A percentile compares a stretch with the other conserved stretches of the same genome.
These are phyloP conservation scores for Alosa alosa DNA, from an alignment of 2,113 vertebrate genomes.

Conservation along the genomic window DNA sequence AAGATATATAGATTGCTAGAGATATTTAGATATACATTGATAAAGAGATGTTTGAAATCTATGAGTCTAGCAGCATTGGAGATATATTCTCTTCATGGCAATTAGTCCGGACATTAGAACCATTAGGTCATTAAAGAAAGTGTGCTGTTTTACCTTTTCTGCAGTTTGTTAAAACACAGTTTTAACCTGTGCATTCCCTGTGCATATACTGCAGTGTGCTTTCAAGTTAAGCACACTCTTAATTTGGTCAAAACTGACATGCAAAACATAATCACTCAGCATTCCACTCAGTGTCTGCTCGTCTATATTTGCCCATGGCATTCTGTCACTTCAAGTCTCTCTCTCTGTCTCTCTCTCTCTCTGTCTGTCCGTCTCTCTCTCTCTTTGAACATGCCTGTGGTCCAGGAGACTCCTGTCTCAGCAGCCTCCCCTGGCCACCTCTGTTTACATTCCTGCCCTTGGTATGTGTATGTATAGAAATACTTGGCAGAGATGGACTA, in stretches of 20 bases:
- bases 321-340: neutral
- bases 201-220: neutral
- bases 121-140: neutral
- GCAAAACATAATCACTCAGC: neutral
- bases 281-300: neutral
- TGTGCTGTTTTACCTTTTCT: neutral
- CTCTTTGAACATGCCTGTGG: constrained; percentile 42
- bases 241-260: neutral
- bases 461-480: constrained; percentile 49
- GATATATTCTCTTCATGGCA: too few relatives aligned
- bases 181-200: neutral
- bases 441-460: constrained; percentile 57
- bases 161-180: neutral
- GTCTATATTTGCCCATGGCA: neutral
- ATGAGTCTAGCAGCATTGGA: too few relatives aligned
- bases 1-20: too few relatives aligned
- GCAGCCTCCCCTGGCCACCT: constrained; percentile 55
- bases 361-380: too few relatives aligned
- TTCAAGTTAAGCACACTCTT: neutral
- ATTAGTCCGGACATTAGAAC: neutral
- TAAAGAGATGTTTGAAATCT: too few relatives aligned
- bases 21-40: too few relatives aligned
- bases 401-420: constrained; percentile 50
- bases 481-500: constrained; percentile 42
- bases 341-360: too few relatives aligned